phyloP scores from a whole-genome alignment of 2,888 invertebrate species.

The Caenorhabditis sp. region DNA sequence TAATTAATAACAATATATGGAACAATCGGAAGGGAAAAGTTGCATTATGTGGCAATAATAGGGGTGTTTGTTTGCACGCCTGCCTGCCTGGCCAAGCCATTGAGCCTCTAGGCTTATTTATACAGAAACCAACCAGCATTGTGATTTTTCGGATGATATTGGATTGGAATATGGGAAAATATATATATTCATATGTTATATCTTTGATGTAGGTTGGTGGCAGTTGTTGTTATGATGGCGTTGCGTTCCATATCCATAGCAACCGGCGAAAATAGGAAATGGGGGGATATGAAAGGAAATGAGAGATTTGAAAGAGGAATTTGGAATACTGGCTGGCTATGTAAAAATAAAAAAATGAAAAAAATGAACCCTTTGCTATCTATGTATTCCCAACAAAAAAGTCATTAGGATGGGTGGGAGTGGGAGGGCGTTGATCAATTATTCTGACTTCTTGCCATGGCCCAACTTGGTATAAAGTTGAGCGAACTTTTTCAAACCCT shows the following conservation, averaged over 20 bases:
- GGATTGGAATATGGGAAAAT: background rate
- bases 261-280: conserved; percentile 14
- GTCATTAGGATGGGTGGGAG: conserved; percentile 51
- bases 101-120: conserved; percentile 29
- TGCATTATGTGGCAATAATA: conserved; percentile 48
- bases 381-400: conserved; percentile 37
- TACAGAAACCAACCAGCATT: conserved; percentile 42
- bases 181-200: background rate
- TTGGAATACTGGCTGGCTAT: too few relatives aligned
- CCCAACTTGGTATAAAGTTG: background rate
- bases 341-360: conserved; percentile 25
- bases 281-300: too few relatives aligned
- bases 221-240: conserved; percentile 42
- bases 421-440: conserved; percentile 55
- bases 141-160: too few relatives aligned
- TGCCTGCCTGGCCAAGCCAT: conserved; percentile 22
- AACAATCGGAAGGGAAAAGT: conserved; percentile 3
- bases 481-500: too few relatives aligned
- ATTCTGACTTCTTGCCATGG: conserved; percentile 35
- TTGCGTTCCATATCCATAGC: too few relatives aligned
- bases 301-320: too few relatives aligned
- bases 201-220: conserved; percentile 23
- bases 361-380: conserved; percentile 6
- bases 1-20: too few relatives aligned
- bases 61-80: conserved; percentile 37